Conservation (phyloP, 2,888 invertebrate genomes). For the Calameuta filiformis region DNA sequence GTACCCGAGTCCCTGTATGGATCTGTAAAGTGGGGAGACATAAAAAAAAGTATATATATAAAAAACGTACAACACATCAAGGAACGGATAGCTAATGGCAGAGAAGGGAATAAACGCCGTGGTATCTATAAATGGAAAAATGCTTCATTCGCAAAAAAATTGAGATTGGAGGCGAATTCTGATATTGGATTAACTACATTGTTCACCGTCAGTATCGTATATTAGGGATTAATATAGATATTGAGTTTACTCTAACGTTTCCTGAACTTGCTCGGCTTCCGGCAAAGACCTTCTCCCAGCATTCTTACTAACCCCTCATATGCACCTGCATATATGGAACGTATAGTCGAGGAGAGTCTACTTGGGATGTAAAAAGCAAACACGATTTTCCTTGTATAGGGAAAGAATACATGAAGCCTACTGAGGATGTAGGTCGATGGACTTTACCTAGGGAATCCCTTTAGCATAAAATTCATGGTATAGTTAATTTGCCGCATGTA, state of each 20-base stretch:
- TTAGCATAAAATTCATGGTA: not conserved
- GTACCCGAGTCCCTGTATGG: slow-evolving; percentile 43
- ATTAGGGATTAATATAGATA: not conserved
- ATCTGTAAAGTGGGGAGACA: slow-evolving; percentile 53
- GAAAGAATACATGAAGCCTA: not conserved
- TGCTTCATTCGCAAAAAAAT: not conserved
- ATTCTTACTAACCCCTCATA: not conserved
- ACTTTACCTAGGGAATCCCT: not conserved
- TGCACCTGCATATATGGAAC: not conserved
- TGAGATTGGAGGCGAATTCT: not conserved
- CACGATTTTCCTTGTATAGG: not conserved
- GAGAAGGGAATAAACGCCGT: not conserved
- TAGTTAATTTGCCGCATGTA: not conserved
- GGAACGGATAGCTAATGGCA: not conserved
- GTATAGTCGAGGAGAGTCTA: not conserved
- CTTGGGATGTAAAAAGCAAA: not conserved
- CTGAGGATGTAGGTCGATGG: not conserved
- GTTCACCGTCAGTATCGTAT: not conserved
- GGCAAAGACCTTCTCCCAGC: slow-evolving; percentile 13
- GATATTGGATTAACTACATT: not conserved
- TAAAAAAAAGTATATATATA: not conserved
- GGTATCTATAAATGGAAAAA: not conserved
- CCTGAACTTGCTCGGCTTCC: slow-evolving; percentile 50
- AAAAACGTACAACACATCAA: not conserved
- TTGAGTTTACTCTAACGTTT: slow-evolving; percentile 21